Percentiles rank a stretch among this genome's conserved stretches.
Evolutionary conservation across 2,113 vertebrate genomes (phyloP).

Genomic region (Mus spicilegus): DNA sequence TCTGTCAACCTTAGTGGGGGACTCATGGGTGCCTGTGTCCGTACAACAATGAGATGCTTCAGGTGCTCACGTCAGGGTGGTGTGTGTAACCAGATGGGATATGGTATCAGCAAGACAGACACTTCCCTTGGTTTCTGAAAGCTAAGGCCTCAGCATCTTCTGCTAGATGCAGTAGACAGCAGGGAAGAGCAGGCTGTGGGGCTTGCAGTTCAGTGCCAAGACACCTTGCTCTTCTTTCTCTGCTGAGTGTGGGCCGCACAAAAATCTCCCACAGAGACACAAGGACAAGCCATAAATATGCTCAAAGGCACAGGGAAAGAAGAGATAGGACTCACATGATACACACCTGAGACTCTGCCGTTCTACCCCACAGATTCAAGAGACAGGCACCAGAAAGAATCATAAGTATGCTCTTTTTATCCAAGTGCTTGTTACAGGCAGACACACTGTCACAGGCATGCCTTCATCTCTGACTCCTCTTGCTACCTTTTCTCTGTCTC

Average conservation of each 20-base stretch:
- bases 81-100: not conserved
- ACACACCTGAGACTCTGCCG: not conserved
- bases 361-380: not conserved
- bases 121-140: not conserved
- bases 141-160: not conserved
- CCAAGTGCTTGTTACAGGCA: not conserved
- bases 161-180: accelerated
- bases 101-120: not conserved
- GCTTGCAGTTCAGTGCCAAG: not conserved
- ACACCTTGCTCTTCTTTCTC: not conserved
- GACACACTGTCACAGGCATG: not conserved
- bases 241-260: not conserved
- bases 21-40: not conserved
- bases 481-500: too few relatives aligned
- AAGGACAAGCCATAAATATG: accelerated
- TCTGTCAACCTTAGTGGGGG: not conserved
- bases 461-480: not conserved
- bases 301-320: not conserved
- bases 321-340: accelerated
- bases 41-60: not conserved
- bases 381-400: not conserved
- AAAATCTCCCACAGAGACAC: not conserved
- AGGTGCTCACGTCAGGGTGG: not conserved
- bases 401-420: not conserved
- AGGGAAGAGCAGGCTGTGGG: not conserved